Conservation (phyloP, 2,888 invertebrate species). For the Mythimna loreyi region DNA sequence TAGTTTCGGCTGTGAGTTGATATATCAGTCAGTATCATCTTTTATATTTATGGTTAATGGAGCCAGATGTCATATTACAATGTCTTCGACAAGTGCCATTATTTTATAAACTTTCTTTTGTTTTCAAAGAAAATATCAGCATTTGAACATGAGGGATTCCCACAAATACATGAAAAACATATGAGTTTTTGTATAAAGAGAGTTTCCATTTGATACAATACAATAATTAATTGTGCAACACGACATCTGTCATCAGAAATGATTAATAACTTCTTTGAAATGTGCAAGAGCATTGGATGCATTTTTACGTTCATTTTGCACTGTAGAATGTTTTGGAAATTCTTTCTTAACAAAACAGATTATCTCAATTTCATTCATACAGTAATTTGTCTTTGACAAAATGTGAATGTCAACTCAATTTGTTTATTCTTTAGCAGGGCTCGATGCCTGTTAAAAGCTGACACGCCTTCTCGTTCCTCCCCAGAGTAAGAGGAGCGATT, state of each 20-base stretch:
- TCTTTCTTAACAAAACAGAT: background rate
- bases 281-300: constrained; percentile 21
- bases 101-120: constrained; percentile 30
- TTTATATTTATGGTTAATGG: background rate
- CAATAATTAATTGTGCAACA: constrained; percentile 16
- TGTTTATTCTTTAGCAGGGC: background rate
- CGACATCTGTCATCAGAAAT: constrained; percentile 35
- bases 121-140: constrained; percentile 4
- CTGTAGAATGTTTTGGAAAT: background rate
- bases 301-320: constrained; percentile 26
- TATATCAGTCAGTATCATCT: background rate
- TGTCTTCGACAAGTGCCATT: background rate
- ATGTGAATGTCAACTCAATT: background rate
- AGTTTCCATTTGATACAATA: constrained; percentile 19
- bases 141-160: constrained; percentile 8
- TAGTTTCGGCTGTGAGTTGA: background rate
- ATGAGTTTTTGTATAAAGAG: constrained; percentile 15
- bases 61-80: background rate
- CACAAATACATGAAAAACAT: constrained; percentile 15
- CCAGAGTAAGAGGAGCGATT: too few species aligned
- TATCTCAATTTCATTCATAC: constrained; percentile 2
- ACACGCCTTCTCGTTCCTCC: too few species aligned
- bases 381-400: constrained; percentile 17
- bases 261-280: constrained; percentile 28
- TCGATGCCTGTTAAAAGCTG: too few species aligned